Base-by-base conservation (phyloP, 2,113 vertebrate genomes). In the Pteronura brasiliensis region DNA sequence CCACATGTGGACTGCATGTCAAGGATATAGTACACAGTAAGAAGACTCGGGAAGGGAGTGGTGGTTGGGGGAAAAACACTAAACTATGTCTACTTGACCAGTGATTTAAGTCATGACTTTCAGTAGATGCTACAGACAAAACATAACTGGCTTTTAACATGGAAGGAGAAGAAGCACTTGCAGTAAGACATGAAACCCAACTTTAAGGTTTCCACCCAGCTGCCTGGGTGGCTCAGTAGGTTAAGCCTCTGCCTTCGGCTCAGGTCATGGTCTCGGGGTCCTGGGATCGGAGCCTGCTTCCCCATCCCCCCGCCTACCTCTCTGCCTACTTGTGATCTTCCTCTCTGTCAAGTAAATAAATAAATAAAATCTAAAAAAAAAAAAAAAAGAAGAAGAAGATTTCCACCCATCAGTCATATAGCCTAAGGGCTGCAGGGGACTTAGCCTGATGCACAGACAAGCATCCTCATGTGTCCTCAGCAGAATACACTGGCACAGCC, bases 331-430 rank as follows among this genome's bases (percentile, higher is more conserved):
- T 55, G 52, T 55, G 17, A 55, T 55, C 52, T 55, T 17, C 17
- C 52, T 55, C 52, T 55, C 52, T 55, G 52, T 55, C 52, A 55
- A 49, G 47, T 49, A 49, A 55, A 55, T 55, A 55, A 55, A 55
- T 55, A 55, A 55, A 55, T 18, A 18, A 55, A 55, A 55, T 55
- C 52, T 55, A 18, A 13, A 18, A 18, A 55, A 52, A 52, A 18
- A 52, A 55, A 6, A 18, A 52, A 2, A 52, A 15, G 44, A 44
- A 52, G 14, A 20, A 47, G 77, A 76, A 42, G 65, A 4, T 6
- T 42, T 34, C 34, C 36, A 10, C 47, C 52, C 20, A 12, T 34
- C 1, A 0, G 49, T 39, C 1, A 27, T 17, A 18, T 7, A 25
- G 79, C 15, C 47, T 4, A 4, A 27, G 25, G 44, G 7, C 4